Evolutionary conservation across 2,797 vertebrate species (phyloP).

Genomic region (Acipenser oxyrinchus): DNA sequence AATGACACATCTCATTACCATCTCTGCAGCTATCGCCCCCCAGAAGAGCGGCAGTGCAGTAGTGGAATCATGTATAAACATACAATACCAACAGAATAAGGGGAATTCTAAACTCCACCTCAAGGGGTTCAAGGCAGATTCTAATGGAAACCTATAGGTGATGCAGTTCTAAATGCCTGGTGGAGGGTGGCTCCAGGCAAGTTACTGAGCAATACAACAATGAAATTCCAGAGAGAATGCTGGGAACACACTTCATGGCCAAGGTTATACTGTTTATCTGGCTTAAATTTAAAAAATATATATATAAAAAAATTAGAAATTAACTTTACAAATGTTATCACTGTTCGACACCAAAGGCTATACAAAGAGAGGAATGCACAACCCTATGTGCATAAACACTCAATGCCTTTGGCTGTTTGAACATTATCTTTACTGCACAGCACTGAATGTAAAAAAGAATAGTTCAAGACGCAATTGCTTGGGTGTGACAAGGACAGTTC

Average conservation of each 20-base stretch:
- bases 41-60: neutral
- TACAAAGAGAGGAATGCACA: neutral
- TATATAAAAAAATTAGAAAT: no score
- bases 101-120: conserved; percentile 19
- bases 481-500: conserved; percentile 24
- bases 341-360: neutral
- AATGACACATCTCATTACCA: conserved; percentile 47
- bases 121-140: conserved; percentile 41
- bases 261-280: no score
- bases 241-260: no score
- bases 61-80: neutral
- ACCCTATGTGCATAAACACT: neutral
- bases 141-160: conserved; percentile 40
- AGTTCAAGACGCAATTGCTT: conserved; percentile 26
- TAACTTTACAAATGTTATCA: no score
- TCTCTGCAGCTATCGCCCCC: conserved; percentile 15
- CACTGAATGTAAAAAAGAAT: conserved; percentile 11
- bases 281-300: no score
- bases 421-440: conserved; percentile 8
- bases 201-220: neutral
- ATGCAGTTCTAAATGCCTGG: conserved; percentile 18
- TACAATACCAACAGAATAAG: neutral
- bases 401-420: neutral
- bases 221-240: neutral
- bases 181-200: conserved; percentile 41